Percentiles rank a stretch among this genome's conserved stretches.
Conservation (phyloP, 2,888 invertebrate genomes). For the Drosophila merina region DNA sequence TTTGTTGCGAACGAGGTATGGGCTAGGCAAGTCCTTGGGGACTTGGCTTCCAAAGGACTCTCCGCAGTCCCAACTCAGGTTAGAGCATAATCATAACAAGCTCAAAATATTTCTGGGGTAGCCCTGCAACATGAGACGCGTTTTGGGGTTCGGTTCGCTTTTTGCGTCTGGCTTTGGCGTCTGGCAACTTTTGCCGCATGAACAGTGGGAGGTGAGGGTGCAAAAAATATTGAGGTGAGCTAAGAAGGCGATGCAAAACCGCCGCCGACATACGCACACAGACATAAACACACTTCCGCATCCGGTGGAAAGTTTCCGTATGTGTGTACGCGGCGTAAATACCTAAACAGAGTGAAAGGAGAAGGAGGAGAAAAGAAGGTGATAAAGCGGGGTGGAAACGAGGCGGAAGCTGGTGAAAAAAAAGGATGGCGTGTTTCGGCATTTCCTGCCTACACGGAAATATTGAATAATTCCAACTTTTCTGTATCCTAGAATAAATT, state of each 20-base stretch:
- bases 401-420: not conserved
- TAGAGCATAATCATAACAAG: conserved; percentile 50
- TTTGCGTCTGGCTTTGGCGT: conserved; percentile 60
- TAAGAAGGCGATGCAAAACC: conserved; percentile 34
- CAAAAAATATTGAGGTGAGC: conserved; percentile 25
- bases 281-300: conserved; percentile 44
- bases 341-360: conserved; percentile 54
- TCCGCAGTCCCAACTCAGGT: conserved; percentile 3
- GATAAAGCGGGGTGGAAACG: conserved; percentile 1
- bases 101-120: conserved; percentile 43
- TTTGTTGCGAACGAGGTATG: not conserved
- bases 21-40: conserved; percentile 1
- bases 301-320: conserved; percentile 43
- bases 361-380: conserved; percentile 42
- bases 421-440: not conserved
- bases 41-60: conserved; percentile 36
- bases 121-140: conserved; percentile 42
- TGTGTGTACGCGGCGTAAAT: conserved; percentile 47
- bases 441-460: conserved; percentile 40
- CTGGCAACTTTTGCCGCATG: conserved; percentile 56
- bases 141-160: conserved; percentile 29
- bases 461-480: not conserved
- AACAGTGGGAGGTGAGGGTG: not conserved
- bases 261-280: conserved; percentile 32
- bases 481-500: conserved; percentile 46